Evolutionary conservation across 1,140 invertebrate genomes (phyloP), one percentile per base, ranked within the genome.

Genomic region (Meloidogyne hapla): DNA sequence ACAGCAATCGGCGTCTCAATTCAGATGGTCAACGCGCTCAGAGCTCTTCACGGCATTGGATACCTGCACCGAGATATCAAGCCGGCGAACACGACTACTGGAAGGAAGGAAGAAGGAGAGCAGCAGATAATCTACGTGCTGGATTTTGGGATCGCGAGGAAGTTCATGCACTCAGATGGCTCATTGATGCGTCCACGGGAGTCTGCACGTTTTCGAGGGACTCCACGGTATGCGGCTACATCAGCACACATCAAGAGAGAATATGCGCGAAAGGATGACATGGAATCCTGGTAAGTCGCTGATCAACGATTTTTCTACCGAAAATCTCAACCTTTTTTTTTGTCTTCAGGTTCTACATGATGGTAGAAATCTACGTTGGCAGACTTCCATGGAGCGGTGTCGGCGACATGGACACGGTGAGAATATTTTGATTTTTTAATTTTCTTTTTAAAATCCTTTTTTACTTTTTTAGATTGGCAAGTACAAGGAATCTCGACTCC

Each of bases 211-310:
- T 84, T 84, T 71, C 83, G 83, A 21, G 83, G 83, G 9, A 84
- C 83, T 10, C 75, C 82, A 9, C 79, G 79, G 15, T 84, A 84
- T 67, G 83, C 83, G 13, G 80, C 83, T n/a, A 72, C 83, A 12
- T 71, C 76, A 1, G 80, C 77, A n/a, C 83, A 85, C 65, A 80
- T 79, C 40, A 73, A 77, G 45, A 69, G 83, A 18, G 83, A 84
- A 65, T 76, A 66, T 26, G 74, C 65, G 21, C 78, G 81, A 18
- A 77, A 76, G 38, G 79, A 77, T 61, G 82, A 83, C 67, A 42
- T 81, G n/a, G 78, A 77, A 40, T 71, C 74, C 1, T 83, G 83
- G 81, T 38, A 45, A 45, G 1, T 42, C 9, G 13, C 79, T n/a
- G 82, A 80, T 63, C 61, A 76, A 21, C 68, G 66, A 62, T 38